These are phyloP conservation scores for Diplazon laetatorius DNA, from an alignment of 2,888 invertebrate genomes.

Conservation along the genomic window DNA sequence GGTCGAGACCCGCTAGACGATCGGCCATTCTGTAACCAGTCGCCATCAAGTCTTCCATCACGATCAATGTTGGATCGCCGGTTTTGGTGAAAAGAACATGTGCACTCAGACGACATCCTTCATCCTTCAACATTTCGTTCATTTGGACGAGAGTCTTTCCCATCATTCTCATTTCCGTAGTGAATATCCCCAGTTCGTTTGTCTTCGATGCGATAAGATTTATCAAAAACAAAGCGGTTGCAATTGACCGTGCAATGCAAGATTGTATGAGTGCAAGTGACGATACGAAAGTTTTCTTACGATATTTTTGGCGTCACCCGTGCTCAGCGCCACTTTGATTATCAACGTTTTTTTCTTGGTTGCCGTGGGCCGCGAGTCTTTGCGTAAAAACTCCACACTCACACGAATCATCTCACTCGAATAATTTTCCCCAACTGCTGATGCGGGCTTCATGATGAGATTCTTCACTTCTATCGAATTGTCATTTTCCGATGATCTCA, in stretches of 20 bases:
- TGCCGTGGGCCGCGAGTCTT: conserved; percentile 60
- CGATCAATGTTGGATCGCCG: conserved; percentile 78
- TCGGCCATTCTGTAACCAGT: conserved; percentile 84
- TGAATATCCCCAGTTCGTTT: conserved; percentile 68
- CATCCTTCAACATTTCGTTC: conserved; percentile 71
- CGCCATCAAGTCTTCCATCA: conserved; percentile 85
- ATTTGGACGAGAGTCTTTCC: conserved; percentile 74
- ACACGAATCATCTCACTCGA: conserved; percentile 78
- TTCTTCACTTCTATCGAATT: conserved; percentile 73
- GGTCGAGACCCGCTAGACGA: conserved; percentile 84
- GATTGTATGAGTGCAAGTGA: no score
- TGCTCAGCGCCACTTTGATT: conserved; percentile 80
- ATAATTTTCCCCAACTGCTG: conserved; percentile 79
- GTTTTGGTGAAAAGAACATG: conserved; percentile 75
- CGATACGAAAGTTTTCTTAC: conserved; percentile 63
- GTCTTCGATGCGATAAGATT: conserved; percentile 67
- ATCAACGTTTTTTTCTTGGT: conserved; percentile 73
- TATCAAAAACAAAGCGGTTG: neutral
- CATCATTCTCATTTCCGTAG: conserved; percentile 77
- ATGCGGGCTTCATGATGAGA: conserved; percentile 74
- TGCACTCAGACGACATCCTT: conserved; percentile 71
- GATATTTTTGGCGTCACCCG: conserved; percentile 78
- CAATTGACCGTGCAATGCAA: neutral
- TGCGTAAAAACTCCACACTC: conserved; percentile 67
- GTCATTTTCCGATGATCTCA: conserved; percentile 73